phyloP scores from a whole-genome alignment of 2,113 vertebrate species.

The Eretmochelys imbricata region DNA sequence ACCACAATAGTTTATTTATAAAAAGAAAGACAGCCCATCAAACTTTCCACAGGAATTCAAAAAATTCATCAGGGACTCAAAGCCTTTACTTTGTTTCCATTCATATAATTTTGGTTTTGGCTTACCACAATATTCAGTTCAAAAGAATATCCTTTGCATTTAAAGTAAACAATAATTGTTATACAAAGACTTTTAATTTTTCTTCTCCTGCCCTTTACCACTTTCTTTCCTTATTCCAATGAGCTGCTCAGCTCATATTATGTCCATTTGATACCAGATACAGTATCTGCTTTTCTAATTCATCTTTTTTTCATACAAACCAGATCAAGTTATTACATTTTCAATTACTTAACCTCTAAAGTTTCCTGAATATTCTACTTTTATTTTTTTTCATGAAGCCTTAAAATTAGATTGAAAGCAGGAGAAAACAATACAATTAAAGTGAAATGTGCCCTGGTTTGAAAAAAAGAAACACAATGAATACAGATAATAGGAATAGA shows the following conservation, averaged over 20 bases:
- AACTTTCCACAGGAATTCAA: constrained; percentile 86
- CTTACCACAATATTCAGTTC: constrained; percentile 83
- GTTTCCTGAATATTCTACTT: constrained; percentile 53
- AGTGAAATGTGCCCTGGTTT: constrained; percentile 38
- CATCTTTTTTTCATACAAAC: constrained; percentile 45
- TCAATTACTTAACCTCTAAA: constrained; percentile 53
- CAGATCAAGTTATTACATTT: constrained; percentile 47
- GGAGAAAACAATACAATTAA: constrained; percentile 55
- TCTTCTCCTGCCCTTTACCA: constrained; percentile 61
- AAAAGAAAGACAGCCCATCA: constrained; percentile 79
- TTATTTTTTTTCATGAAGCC: constrained; percentile 12
- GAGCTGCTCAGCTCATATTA: constrained; percentile 43
- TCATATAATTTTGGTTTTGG: constrained; percentile 90
- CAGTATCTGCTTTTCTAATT: constrained; percentile 55
- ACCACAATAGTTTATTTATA: constrained; percentile 82
- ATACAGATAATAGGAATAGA: not conserved
- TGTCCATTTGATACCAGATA: constrained; percentile 14
- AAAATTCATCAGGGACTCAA: constrained; percentile 83
- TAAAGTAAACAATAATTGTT: constrained; percentile 78
- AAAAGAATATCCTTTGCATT: constrained; percentile 81
- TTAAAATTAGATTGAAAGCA: constrained; percentile 54
- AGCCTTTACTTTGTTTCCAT: constrained; percentile 86
- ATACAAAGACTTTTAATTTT: constrained; percentile 74
- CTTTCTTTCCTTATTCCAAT: constrained; percentile 60
- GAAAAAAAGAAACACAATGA: constrained; percentile 47